Evolutionary conservation across 2,113 vertebrate species (phyloP), one percentile per base, ranked within the genome.

Genomic region (Corynorhinus townsendii): DNA sequence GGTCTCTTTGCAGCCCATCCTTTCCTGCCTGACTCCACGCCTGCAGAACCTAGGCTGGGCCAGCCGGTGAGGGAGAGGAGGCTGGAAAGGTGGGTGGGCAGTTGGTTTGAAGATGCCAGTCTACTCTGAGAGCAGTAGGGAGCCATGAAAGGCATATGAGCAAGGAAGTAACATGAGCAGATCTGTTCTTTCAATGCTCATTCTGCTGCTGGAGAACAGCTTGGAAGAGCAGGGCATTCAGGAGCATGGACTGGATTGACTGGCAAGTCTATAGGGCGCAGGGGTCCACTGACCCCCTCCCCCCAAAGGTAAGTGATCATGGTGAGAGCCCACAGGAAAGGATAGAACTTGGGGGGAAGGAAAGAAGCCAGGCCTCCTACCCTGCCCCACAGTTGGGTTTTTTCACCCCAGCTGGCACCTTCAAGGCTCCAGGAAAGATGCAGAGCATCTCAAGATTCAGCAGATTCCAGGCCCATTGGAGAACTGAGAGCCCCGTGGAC

Each of bases 1-100:
- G 2, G 4, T 2, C 15, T 38, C 40, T 24, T 38, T 4, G 1
- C 7, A 40, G 47, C 19, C n/a, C 83, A 6, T 19, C 2, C 2
- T 82, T 87, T 76, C n/a, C 52, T 38, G 52, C 38, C 22, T 19
- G 26, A 19, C 64, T 30, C 20, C 16, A 59, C 10, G 9, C 33
- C 20, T 82, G 40, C 43, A 45, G 59, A 9, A 10, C 24, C 28
- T 43, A 2, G 17, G n/a, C 35, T 54, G 49, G 68, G 56, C 45
- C 38, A 33, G 26, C 52, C 14, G 22, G 10, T 19, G 12, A 66
- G 12, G 75, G 6, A 35, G 20, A 22, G 16, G 64, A 47, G 33
- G 26, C 88, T 10, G n/a, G 56, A 45, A 16, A 84, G 49, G 17
- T 15, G 30, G 68, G 75, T 22, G 38, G 49, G 47, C 11, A 20